These are phyloP conservation scores for Rosalia funebris DNA, from an alignment of 2,888 invertebrate species.

Conservation along the genomic window DNA sequence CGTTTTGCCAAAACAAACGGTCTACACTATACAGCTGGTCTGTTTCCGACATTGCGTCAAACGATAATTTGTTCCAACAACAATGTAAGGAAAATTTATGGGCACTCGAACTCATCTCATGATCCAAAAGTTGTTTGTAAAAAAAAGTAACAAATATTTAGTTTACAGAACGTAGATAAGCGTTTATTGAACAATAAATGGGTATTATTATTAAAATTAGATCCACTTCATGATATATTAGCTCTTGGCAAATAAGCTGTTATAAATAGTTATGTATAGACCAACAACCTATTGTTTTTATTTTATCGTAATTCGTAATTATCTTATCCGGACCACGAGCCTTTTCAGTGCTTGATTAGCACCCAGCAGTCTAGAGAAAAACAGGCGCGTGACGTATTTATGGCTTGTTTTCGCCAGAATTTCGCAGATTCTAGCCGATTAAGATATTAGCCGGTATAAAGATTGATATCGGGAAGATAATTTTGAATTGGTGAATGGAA, in stretches of 20 bases:
- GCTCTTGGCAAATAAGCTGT: background rate
- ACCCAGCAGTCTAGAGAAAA: slow-evolving; percentile 34
- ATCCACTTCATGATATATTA: background rate
- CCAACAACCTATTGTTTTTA: slow-evolving; percentile 7
- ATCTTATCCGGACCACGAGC: slow-evolving; percentile 16
- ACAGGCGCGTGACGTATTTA: slow-evolving; percentile 17
- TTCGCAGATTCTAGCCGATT: background rate
- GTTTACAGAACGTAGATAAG: slow-evolving; percentile 6
- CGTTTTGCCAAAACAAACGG: too few species aligned
- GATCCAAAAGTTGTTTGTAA: too few species aligned
- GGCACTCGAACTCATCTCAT: too few species aligned
- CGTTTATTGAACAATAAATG: slow-evolving; percentile 6
- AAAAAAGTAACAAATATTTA: background rate
- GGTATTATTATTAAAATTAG: slow-evolving; percentile 15
- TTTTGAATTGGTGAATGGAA: too few species aligned
- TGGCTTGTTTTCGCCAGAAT: slow-evolving; percentile 19
- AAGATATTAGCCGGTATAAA: background rate
- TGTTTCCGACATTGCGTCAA: too few species aligned
- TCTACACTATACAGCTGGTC: too few species aligned
- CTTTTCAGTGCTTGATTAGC: background rate
- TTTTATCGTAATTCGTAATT: too few species aligned
- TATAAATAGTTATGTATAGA: background rate
- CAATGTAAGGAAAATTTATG: too few species aligned
- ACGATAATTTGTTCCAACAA: too few species aligned
- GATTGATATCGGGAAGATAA: too few species aligned